Evolutionary conservation across 2,888 invertebrate species (phyloP).

Genomic region (Trisateles emortualis): DNA sequence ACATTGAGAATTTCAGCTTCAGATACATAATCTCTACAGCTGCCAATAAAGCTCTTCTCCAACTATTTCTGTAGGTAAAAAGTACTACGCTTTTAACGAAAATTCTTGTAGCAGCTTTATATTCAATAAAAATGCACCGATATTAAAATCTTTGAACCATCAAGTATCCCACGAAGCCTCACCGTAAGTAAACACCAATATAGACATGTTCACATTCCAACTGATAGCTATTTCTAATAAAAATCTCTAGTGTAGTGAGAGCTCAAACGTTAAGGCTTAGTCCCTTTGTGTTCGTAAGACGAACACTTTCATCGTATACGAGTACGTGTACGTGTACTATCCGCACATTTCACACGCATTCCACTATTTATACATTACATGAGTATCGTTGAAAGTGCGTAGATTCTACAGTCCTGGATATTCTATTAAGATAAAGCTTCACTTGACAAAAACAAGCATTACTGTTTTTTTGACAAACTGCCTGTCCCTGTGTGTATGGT

Average conservation of each 20-base stretch:
- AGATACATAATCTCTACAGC: too few species aligned
- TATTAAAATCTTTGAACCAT: neutral
- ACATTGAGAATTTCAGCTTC: too few species aligned
- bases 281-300: constrained; percentile 29
- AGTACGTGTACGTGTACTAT: constrained; percentile 16
- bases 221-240: constrained; percentile 42
- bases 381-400: constrained; percentile 20
- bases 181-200: constrained; percentile 11
- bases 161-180: too few species aligned
- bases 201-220: constrained; percentile 11
- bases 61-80: too few species aligned
- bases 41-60: too few species aligned
- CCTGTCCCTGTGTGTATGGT: too few species aligned
- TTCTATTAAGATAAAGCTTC: neutral
- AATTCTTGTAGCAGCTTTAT: neutral
- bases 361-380: constrained; percentile 45
- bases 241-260: constrained; percentile 20
- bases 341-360: constrained; percentile 49
- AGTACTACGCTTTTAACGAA: too few species aligned
- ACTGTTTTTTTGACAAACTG: too few species aligned
- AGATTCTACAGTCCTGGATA: constrained; percentile 26
- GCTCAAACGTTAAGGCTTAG: constrained; percentile 5
- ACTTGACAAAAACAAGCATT: too few species aligned
- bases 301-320: constrained; percentile 21
- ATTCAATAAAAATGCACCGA: neutral